Base-by-base conservation (phyloP, 2,113 vertebrate species). In the Ptilonorhynchus violaceus region DNA sequence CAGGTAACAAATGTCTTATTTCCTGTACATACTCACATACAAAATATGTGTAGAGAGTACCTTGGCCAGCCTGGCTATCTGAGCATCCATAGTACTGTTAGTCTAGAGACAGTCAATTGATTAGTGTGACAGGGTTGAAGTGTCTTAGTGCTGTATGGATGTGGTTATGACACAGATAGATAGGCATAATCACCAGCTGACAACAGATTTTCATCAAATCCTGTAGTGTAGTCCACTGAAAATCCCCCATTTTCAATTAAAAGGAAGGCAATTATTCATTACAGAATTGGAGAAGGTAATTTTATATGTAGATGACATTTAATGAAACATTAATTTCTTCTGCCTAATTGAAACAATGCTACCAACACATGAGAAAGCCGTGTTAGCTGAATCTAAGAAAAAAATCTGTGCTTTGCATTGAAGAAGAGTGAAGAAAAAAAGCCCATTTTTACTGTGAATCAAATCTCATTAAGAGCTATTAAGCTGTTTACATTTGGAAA, bases 271-370 rank as follows among this genome's bases (percentile, higher is more conserved):
- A 47, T 73, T 88, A 67, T 68, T 78, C 62, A 69, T 47, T 68
- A 46, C 13, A 53, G 39, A 47, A 64, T 67, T 82, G 3, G 15
- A 13, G 37, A 90, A 67, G n/a, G 16, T 49, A 58, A 62, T 89
- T 93, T 75, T 35, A 59, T 76, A 68, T 42, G 39, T 20, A 76
- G 47, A 55, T 22, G 13, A 27, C 19, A n/a, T 37, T 77, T 78
- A 85, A 88, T 67, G 14, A 93, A 95, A 73, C 10, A n/a, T 33
- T 90, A 5, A 72, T 87, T 92, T 69, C 33, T 74, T 82, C 52
- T 92, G 30, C 30, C 30, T 62, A 56, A 50, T 9, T 37, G 27
- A 79, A 85, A 78, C 24, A 78, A 73, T 4, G 20, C 9, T 72
- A 63, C 13, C 66, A 68, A 68, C n/a, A 63, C 22, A 25, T 23